Base-by-base conservation (phyloP, 2,113 vertebrate species). In the Plecotus auritus region DNA sequence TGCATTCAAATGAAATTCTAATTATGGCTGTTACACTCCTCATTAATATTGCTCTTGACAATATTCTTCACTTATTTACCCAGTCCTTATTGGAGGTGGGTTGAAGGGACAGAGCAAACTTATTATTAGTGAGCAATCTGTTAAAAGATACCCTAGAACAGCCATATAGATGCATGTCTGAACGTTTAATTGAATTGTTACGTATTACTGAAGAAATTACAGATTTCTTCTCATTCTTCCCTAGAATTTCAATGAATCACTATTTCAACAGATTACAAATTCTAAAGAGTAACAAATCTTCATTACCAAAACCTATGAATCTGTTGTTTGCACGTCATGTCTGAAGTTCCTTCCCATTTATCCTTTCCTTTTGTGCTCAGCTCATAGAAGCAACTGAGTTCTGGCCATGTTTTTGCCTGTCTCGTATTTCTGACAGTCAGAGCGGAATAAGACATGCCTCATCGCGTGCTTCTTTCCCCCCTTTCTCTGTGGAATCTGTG, bases 241-340 rank as follows among this genome's bases (percentile, higher is more conserved):
- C 28, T 89, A 40, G 40, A 66, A 94, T 77, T 61, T 91, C 64
- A 83, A 32, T 54, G 89, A 85, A 49, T 80, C 59, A 59, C 7
- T 40, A 13, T 94, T 56, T 85, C 45, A 94, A 42, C 64, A 45
- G 76, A 91, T 72, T 56, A 61, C 9, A 78, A 88, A 76, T 86
- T 69, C 47, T 74, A 61, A 77, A 76, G 88, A 88, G 83, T 72
- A 74, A 88, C 23, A 49, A 72, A 64, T 45, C n/a, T 1, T 91
- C n/a, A 81, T 91, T 91, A 74, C 51, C 56, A 93, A 96, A 94
- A 61, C 30, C 26, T 93, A 76, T 42, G 47, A 77, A 61, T 80
- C 45, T 83, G 40, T 11, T 69, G 26, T 94, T 83, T 69, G 23
- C n/a, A 69, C 1, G 37, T 90, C 70, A 47, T 7, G 9, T 84